A percentile compares a stretch with the other conserved stretches of the same genome.
Evolutionary conservation across 2,797 vertebrate species (phyloP).

Genomic region (Lagocephalus sceleratus): DNA sequence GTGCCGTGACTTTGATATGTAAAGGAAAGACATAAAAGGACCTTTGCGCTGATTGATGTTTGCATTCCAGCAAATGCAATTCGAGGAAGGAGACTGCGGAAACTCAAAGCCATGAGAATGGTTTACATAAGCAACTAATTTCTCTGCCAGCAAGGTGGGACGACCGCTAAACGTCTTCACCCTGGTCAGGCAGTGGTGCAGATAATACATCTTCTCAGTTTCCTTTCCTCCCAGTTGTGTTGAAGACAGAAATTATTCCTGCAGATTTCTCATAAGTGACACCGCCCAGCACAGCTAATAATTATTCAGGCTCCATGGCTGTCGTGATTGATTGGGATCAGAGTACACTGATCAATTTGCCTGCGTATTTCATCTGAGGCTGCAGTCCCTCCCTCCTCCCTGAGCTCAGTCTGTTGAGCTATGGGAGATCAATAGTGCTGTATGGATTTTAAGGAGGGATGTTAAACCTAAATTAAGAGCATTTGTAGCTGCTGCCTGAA

Average conservation of each 20-base stretch:
- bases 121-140: constrained; percentile 57
- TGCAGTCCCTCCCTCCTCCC: constrained; percentile 82
- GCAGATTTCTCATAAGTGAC: constrained; percentile 78
- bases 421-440: constrained; percentile 65
- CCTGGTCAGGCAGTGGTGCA: constrained; percentile 62
- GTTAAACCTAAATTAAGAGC: constrained; percentile 48
- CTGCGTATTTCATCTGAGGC: constrained; percentile 88
- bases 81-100: constrained; percentile 37
- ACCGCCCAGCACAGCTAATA: constrained; percentile 70
- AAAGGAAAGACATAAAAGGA: constrained; percentile 30
- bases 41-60: constrained; percentile 38
- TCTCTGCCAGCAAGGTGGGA: constrained; percentile 62
- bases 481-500: constrained; percentile 25
- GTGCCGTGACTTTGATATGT: constrained; percentile 38
- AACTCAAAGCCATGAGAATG: constrained; percentile 48
- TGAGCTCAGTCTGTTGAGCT: constrained; percentile 60
- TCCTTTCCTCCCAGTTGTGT: constrained; percentile 66
- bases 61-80: constrained; percentile 31
- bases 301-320: constrained; percentile 74
- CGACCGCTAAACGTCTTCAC: constrained; percentile 57
- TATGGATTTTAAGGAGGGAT: constrained; percentile 62
- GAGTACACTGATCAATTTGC: constrained; percentile 88
- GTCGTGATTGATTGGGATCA: constrained; percentile 88
- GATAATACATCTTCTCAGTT: constrained; percentile 66
- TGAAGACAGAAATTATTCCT: constrained; percentile 66